Base-by-base conservation (phyloP, 2,888 invertebrate genomes). In the Harpalus rubripes region DNA sequence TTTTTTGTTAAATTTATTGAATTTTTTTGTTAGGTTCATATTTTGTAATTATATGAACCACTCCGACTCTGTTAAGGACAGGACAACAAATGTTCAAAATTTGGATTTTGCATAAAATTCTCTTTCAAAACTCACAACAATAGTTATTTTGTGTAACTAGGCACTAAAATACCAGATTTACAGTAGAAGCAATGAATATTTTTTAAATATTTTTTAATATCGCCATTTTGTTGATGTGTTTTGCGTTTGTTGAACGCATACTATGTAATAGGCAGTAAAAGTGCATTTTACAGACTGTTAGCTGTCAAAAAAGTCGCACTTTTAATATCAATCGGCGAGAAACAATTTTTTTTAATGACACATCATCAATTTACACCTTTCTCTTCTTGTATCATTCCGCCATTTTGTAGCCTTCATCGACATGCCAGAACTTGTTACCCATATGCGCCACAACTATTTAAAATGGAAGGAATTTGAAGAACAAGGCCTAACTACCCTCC, bases 381-480 rank as follows among this genome's bases (percentile, higher is more conserved):
- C 2, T 12, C 12, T 5, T 12, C 8, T 52, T 52, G 12, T 52
- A 2, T 12, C 12, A 12, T 2, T 5, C 7, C 44, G 44, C 44
- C 44, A 52, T 72, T 88, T 90, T 92, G 3, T 91, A 97, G 98
- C 96, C 81, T 98, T 98, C 91, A 96, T 98, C 89, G 97, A 98
- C 90, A 96, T 98, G 94, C 98, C 98, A 0, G 98, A 98, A 91
- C 92, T 98, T 87, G 95, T 98, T 87, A 93, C 94, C 12, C 95
- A 96, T 91, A 95, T 98, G 92, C 94, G 96, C 88, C 93, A 92
- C 89, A 98, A 98, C 92, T 97, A 98, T 92, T 94, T 95, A 84
- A 96, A 96, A 90, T 98, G 98, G 98, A 96, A 96, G 89, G 96
- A 97, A 88, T 94, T 95, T 88, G 95, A 96, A 89, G 96, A 96